Base-by-base conservation (phyloP, 2,888 invertebrate species). In the Aromia moschata region DNA sequence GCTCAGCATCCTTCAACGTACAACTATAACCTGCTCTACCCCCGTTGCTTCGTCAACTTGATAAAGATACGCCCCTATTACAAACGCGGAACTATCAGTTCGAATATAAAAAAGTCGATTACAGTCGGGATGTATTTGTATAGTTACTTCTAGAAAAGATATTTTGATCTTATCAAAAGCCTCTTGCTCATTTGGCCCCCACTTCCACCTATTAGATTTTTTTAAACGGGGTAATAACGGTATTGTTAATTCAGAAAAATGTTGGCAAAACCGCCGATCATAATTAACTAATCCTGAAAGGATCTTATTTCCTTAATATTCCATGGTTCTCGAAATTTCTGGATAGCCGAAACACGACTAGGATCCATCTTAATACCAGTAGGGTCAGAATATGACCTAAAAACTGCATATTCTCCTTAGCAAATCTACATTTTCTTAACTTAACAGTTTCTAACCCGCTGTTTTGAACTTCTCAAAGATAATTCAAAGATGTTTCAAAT, bases 241-340 rank as follows among this genome's bases (percentile, higher is more conserved):
- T 18, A 15, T n/a, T 9, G 49, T 12, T 17, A 45, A 12, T 4
- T 45, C 18, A 10, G 60, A 33, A 52, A 47, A 52, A 9, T 56
- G 20, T 5, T 56, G 18, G 15, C 53, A 58, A 54, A 47, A 61
- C 9, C 20, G 17, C 1, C 25, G 17, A 40, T 56, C 56, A 43
- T 55, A 59, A 17, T 55, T 59, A 7, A 45, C 36, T 2, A 43
- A 17, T n/a, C 55, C 59, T 9, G 55, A 49, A 59, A 59, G 10
- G 46, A 33, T 37, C 36, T 37, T 20, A 60, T 16, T 9, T 57
- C 16, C 36, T 45, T 57, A 10, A 61, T 11, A 53, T 57, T 61
- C 11, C 37, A 20, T 1, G 60, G 54, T 9, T 16, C 12, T 9
- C 37, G 57, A 53, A 61, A 61, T 0, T 61, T 25, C n/a, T n/a